Percentiles rank a stretch among this genome's conserved stretches.
Conservation (phyloP, 2,113 vertebrate genomes). For the Nothobranchius furzeri region DNA sequence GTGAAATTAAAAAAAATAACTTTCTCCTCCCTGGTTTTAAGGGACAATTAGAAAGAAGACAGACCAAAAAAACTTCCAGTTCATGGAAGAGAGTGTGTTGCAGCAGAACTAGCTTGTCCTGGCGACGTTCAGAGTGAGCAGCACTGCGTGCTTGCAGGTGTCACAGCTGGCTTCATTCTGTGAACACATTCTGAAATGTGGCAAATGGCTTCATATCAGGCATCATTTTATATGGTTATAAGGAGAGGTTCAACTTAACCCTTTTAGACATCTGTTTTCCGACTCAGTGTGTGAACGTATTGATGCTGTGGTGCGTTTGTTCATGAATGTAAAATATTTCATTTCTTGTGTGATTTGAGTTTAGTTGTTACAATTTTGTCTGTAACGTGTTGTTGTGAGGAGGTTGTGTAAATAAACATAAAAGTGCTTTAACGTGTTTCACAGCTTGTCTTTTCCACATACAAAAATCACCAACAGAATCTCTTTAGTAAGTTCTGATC, state of each 20-base stretch:
- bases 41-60: background rate
- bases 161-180: background rate
- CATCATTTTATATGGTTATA: background rate
- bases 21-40: background rate
- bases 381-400: background rate
- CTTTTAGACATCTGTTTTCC: background rate
- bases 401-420: conserved; percentile 45
- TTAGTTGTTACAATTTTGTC: background rate
- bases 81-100: background rate
- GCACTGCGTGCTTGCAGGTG: too few relatives aligned
- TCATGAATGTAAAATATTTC: conserved; percentile 48
- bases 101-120: background rate
- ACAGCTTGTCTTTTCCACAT: background rate
- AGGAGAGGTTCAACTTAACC: background rate
- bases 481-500: too few relatives aligned
- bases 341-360: conserved; percentile 11
- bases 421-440: background rate
- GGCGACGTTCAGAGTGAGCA: background rate
- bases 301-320: background rate
- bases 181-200: background rate
- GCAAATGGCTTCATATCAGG: background rate
- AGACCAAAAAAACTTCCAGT: background rate
- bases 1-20: conserved; percentile 44
- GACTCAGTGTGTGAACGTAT: background rate
- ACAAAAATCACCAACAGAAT: too few relatives aligned